Base-by-base conservation (phyloP, 1,140 invertebrate species). In the Plectrocnemia conspersa region DNA sequence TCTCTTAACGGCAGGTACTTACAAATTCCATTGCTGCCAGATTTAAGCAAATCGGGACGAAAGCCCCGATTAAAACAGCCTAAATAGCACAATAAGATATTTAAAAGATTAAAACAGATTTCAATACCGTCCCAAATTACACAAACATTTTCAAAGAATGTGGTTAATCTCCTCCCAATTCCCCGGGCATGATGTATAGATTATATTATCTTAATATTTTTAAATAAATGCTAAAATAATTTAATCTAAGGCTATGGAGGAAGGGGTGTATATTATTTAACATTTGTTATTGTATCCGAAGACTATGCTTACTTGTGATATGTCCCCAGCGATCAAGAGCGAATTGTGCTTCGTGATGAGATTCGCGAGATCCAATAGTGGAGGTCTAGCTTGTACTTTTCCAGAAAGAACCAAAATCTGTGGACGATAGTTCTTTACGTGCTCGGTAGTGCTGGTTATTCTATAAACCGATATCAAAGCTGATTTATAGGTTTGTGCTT, bases 371-470 rank as follows among this genome's bases (percentile, higher is more conserved):
- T 97, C 93, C 0, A 98, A 76, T 1, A 98, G 77, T 1, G 90
- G 84, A 1, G 93, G 91, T 25, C 95, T 76, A 0, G 81, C 74
- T 49, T 84, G 83, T 0, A 93, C 91, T 21, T 82, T 69, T 1
- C 95, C 96, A 5, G 85, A 82, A 18, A 98, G 76, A 10, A 94
- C 88, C 56, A 98, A 70, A 57, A 96, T 82, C 65, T 89, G 86
- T 0, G 95, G 96, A 70, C 88, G 84, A 71, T 95, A 98, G 72
- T 97, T 97, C 74, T 98, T 98, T 1, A 98, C 93, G 67, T 98
- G 95, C 63, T 97, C 93, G 25, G 87, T 85, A 1, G 89, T 88
- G 15, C 84, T 82, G 13, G 88, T 84, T 53, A 98, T 69, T 61
- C 85, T 86, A 56, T 86, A 77, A 1, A 90, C 83, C n/a, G 89